A percentile compares a stretch with the other conserved stretches of the same genome.
Evolutionary conservation across 2,113 vertebrate genomes (phyloP).

Genomic region (Ceuthmochares aereus): DNA sequence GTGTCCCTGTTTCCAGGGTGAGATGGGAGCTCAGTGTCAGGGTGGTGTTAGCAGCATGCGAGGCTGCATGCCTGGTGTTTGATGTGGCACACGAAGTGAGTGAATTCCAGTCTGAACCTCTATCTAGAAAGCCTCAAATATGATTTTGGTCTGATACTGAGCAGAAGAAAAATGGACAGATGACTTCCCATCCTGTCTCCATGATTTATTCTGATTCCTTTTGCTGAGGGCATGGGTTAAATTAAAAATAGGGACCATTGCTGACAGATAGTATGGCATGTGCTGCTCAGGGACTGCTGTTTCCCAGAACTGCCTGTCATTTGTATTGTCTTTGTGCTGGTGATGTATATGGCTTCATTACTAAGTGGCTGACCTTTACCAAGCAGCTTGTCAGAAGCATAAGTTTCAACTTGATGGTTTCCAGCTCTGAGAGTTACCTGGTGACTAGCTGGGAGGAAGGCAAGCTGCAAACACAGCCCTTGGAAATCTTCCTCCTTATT

Average conservation of each 20-base stretch:
- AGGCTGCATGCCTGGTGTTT: accelerated
- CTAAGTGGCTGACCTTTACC: neutral
- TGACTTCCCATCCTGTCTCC: neutral
- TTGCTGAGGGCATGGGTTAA: accelerated
- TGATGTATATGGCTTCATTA: neutral
- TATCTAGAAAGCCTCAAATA: neutral
- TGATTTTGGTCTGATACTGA: neutral
- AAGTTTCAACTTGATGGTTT: neutral
- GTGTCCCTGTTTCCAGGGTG: neutral
- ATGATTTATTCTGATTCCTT: neutral
- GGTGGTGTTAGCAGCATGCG: accelerated
- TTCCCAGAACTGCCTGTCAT: neutral
- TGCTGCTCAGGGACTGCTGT: accelerated
- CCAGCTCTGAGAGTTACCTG: neutral
- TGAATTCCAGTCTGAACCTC: neutral
- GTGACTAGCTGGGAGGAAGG: neutral
- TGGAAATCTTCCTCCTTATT: neutral
- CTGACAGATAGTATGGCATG: neutral
- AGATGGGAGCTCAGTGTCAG: neutral
- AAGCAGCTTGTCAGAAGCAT: neutral
- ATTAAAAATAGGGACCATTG: neutral
- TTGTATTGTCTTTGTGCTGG: neutral
- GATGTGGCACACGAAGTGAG: accelerated
- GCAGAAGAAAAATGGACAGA: neutral
- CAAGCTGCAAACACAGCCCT: neutral